Conservation (phyloP, 2,113 vertebrate genomes). For the Pipa parva region DNA sequence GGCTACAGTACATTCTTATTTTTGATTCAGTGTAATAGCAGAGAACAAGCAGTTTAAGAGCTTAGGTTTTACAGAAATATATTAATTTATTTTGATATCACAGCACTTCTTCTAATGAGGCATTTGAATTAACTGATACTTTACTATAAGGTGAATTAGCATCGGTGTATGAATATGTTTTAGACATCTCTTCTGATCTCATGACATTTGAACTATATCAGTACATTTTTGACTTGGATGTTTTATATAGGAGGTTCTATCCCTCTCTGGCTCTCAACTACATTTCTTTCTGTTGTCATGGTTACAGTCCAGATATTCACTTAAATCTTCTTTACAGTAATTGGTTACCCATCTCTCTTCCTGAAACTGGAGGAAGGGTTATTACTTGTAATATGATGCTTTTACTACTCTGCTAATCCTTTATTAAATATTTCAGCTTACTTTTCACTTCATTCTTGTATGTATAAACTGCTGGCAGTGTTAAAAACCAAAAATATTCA, state of each 20-base stretch:
- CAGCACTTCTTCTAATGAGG: no score
- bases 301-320: slow-evolving; percentile 50
- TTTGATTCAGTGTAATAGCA: no score
- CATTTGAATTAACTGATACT: no score
- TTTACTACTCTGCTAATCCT: slow-evolving; percentile 33
- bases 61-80: no score
- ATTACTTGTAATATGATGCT: slow-evolving; percentile 36
- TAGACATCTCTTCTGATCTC: slow-evolving; percentile 1
- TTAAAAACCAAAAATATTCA: no score
- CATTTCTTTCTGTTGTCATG: slow-evolving; percentile 51
- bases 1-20: no score
- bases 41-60: no score
- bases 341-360: slow-evolving; percentile 44
- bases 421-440: slow-evolving; percentile 16
- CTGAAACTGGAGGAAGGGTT: slow-evolving; percentile 39
- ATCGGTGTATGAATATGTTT: neutral
- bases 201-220: slow-evolving; percentile 23
- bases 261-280: slow-evolving; percentile 45
- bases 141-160: no score
- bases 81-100: no score
- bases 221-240: slow-evolving; percentile 21
- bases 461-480: no score
- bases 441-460: neutral
- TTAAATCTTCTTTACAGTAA: slow-evolving; percentile 49
- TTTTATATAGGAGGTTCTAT: slow-evolving; percentile 18